These are phyloP conservation scores for Trichonephila clavipes DNA, from an alignment of 1,140 invertebrate species.

Conservation along the genomic window DNA sequence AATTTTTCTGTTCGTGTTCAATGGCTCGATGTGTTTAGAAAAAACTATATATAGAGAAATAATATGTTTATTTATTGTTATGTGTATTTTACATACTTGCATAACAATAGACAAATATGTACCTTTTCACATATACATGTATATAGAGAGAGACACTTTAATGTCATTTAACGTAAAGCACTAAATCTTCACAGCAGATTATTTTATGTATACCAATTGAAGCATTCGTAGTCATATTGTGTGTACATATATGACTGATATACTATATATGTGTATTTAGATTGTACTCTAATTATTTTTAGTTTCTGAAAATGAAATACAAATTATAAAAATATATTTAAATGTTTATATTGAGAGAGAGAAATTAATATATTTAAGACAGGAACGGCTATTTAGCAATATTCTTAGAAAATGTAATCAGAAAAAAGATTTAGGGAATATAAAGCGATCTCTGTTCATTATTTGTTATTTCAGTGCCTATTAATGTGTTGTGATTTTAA, in stretches of 20 bases:
- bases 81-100: slow-evolving; percentile 22
- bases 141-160: slow-evolving; percentile 45
- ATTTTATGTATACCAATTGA: slow-evolving; percentile 57
- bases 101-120: slow-evolving; percentile 34
- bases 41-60: not conserved
- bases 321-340: slow-evolving; percentile 58
- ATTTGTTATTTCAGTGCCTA: slow-evolving; percentile 72
- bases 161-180: slow-evolving; percentile 58
- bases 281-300: slow-evolving; percentile 35
- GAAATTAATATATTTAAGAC: slow-evolving; percentile 66
- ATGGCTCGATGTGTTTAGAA: slow-evolving; percentile 33
- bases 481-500: slow-evolving; percentile 62
- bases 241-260: slow-evolving; percentile 65
- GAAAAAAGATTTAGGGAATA: slow-evolving; percentile 15
- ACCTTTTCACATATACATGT: slow-evolving; percentile 42
- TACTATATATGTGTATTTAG: slow-evolving; percentile 42
- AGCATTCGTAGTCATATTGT: slow-evolving; percentile 41
- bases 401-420: slow-evolving; percentile 39
- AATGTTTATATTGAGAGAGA: slow-evolving; percentile 71
- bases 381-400: slow-evolving; percentile 71
- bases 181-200: slow-evolving; percentile 61
- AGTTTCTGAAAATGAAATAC: not conserved
- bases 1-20: slow-evolving; percentile 59
- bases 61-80: slow-evolving; percentile 39
- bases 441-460: slow-evolving; percentile 41